phyloP scores from a whole-genome alignment of 2,888 invertebrate species.

The Ephialtes manifestator region DNA sequence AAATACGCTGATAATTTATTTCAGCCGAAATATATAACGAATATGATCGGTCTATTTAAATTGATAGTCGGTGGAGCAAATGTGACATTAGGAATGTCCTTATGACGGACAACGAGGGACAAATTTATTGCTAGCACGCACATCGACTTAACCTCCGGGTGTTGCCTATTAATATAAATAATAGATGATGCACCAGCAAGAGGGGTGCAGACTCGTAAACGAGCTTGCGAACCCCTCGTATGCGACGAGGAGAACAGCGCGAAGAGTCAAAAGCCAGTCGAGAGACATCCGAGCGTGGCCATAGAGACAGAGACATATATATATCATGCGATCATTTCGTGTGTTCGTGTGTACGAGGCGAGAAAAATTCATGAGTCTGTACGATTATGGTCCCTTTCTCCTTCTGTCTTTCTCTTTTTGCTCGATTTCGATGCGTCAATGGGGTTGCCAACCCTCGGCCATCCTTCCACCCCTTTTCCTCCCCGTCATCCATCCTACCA shows the following conservation, averaged over 20 bases:
- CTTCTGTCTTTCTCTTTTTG: slow-evolving; percentile 2
- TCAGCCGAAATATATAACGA: neutral
- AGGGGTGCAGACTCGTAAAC: slow-evolving; percentile 64
- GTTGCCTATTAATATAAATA: slow-evolving; percentile 82
- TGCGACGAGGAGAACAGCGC: slow-evolving; percentile 42
- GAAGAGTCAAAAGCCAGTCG: slow-evolving; percentile 55
- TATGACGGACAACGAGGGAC: slow-evolving; percentile 30
- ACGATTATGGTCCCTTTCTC: slow-evolving; percentile 34
- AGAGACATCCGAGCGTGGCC: slow-evolving; percentile 15
- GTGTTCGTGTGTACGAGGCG: slow-evolving; percentile 58
- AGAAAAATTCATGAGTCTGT: slow-evolving; percentile 72
- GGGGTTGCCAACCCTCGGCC: slow-evolving; percentile 48
- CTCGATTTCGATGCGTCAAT: slow-evolving; percentile 39
- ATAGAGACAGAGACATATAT: slow-evolving; percentile 8
- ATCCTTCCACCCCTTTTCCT: slow-evolving; percentile 25
- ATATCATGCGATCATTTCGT: slow-evolving; percentile 69
- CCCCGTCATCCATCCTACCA: slow-evolving; percentile 24
- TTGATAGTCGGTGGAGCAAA: neutral
- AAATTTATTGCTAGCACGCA: slow-evolving; percentile 45
- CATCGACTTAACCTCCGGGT: slow-evolving; percentile 52
- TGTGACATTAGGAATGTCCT: slow-evolving; percentile 19
- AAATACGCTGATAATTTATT: too few relatives aligned
- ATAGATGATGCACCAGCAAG: slow-evolving; percentile 75
- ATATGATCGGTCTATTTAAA: neutral
- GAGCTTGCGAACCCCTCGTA: slow-evolving; percentile 55